These are phyloP conservation scores for Odontesthes bonariensis DNA, from an alignment of 2,113 vertebrate species.

Conservation along the genomic window DNA sequence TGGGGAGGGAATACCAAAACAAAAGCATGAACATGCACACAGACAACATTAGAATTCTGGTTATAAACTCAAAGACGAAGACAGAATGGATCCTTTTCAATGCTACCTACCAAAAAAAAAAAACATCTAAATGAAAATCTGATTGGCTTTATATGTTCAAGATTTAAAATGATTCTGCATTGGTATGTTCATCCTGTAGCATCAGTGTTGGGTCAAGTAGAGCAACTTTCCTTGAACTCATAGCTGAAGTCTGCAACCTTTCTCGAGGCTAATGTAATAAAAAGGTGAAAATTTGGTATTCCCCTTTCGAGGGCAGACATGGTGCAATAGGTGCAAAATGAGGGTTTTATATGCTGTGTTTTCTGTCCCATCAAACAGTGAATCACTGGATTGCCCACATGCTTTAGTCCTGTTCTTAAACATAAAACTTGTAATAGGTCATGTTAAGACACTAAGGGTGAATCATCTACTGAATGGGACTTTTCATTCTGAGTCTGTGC, in stretches of 20 bases:
- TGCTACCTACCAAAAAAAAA: neutral
- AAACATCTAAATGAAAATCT: neutral
- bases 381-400: constrained; percentile 68
- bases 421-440: constrained; percentile 50
- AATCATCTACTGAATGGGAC: constrained; percentile 60
- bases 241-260: neutral
- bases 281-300: constrained; percentile 39
- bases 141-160: neutral
- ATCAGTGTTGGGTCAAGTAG: neutral
- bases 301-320: constrained; percentile 40
- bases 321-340: constrained; percentile 21
- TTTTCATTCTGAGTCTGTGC: constrained; percentile 55
- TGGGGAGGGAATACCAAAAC: constrained; percentile 79
- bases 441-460: constrained; percentile 42
- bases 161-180: too few species aligned
- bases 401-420: constrained; percentile 44
- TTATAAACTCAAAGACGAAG: neutral
- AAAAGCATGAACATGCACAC: constrained; percentile 34
- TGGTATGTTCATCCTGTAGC: neutral
- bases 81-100: neutral
- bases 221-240: neutral
- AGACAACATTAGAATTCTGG: constrained; percentile 27
- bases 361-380: constrained; percentile 50
- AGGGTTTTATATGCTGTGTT: constrained; percentile 7
- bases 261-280: neutral